Conservation (phyloP, 2,797 vertebrate genomes). For the Thunnus albacares region DNA sequence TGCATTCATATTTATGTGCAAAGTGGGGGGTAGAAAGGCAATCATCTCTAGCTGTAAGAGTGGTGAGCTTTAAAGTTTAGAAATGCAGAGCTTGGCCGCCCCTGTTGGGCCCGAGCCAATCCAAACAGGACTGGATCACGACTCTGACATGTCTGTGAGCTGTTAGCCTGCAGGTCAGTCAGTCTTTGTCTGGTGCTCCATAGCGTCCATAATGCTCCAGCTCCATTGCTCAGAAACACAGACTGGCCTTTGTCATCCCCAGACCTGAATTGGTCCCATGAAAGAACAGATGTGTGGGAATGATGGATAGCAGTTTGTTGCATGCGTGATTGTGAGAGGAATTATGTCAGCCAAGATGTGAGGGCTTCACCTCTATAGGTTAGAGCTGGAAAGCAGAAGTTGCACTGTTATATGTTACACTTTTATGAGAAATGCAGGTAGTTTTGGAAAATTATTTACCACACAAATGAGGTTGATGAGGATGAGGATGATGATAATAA, state of each 20-base stretch:
- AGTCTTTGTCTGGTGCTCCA: conserved; percentile 24
- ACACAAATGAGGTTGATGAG: not conserved
- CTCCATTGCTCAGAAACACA: conserved; percentile 50
- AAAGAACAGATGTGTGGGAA: conserved; percentile 44
- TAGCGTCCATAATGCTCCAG: conserved; percentile 5
- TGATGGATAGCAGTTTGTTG: conserved; percentile 41
- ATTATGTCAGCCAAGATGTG: not conserved
- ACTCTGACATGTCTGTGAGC: conserved; percentile 53
- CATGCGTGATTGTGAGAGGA: conserved; percentile 11
- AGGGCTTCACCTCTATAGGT: not conserved
- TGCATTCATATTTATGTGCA: conserved; percentile 1
- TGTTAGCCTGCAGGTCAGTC: conserved; percentile 46
- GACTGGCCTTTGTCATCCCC: conserved; percentile 54
- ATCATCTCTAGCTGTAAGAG: conserved; percentile 25
- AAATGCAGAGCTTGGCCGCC: conserved; percentile 32
- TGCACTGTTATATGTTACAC: not conserved
- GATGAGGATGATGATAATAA: not conserved
- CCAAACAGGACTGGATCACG: conserved; percentile 61
- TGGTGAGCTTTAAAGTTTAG: conserved; percentile 40
- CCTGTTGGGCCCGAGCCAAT: conserved; percentile 57
- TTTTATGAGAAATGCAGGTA: not conserved
- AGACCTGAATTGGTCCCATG: conserved; percentile 36
- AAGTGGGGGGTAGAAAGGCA: conserved; percentile 1
- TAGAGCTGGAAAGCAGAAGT: not conserved
- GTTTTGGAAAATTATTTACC: not conserved